Evolutionary conservation across 2,113 vertebrate genomes (phyloP).

Genomic region (Orycteropus afer): DNA sequence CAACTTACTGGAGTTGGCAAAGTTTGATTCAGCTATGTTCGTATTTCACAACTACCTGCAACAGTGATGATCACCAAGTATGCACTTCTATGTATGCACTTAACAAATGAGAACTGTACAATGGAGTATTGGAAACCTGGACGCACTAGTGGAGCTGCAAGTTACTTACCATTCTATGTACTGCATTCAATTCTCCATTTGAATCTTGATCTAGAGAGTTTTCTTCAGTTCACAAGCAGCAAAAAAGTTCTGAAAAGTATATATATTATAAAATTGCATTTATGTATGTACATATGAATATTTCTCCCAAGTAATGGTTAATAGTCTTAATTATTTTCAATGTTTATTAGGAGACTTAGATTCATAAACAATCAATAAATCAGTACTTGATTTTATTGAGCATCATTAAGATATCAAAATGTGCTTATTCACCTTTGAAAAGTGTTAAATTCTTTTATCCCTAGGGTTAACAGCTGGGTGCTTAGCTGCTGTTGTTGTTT

Average conservation of each 20-base stretch:
- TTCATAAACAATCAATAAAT: not conserved
- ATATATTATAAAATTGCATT: not conserved
- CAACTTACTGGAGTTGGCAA: not conserved
- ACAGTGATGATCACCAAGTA: not conserved
- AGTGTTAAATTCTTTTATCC: conserved; percentile 34
- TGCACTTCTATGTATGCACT: not conserved
- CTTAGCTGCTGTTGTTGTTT: not conserved
- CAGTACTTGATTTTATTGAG: conserved; percentile 13
- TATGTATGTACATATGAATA: not conserved
- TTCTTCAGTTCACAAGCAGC: not conserved
- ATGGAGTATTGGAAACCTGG: not conserved
- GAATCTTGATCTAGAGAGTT: not conserved
- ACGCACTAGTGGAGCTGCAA: not conserved
- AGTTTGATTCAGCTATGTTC: not conserved
- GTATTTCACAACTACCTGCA: not conserved
- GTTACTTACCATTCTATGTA: conserved; percentile 3
- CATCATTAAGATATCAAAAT: conserved; percentile 5
- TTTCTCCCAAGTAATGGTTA: not conserved
- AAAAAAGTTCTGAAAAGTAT: conserved; percentile 40
- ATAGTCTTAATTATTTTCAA: not conserved
- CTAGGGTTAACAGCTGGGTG: not conserved
- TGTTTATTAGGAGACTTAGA: not conserved
- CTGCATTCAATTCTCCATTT: not conserved
- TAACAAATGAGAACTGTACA: not conserved
- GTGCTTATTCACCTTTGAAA: conserved; percentile 25